phyloP scores from a whole-genome alignment of 2,888 invertebrate genomes.

The Epicampocera succincta region DNA sequence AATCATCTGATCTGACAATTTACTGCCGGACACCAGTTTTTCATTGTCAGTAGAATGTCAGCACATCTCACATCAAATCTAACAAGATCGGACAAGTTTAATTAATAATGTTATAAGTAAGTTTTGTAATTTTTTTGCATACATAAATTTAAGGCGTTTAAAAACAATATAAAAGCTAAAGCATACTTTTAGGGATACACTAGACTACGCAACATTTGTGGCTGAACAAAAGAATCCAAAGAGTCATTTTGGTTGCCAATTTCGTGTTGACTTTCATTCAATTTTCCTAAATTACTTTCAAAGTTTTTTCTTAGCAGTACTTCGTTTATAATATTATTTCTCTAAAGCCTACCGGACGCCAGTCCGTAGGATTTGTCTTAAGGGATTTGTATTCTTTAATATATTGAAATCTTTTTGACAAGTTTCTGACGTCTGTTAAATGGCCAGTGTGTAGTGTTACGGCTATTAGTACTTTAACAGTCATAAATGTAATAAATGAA shows the following conservation, averaged over 20 bases:
- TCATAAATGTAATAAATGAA: background rate
- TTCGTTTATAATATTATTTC: too few species aligned
- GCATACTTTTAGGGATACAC: slow-evolving; percentile 38
- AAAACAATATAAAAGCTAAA: background rate
- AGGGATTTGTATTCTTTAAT: slow-evolving; percentile 47
- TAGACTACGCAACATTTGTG: too few species aligned
- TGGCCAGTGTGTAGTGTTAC: background rate
- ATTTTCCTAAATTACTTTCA: slow-evolving; percentile 33
- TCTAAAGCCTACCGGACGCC: too few species aligned
- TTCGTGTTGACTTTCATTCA: slow-evolving; percentile 42
- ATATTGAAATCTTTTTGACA: slow-evolving; percentile 6
- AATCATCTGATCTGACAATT: too few species aligned
- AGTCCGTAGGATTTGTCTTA: too few species aligned
- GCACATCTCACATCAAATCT: too few species aligned
- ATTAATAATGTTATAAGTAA: too few species aligned
- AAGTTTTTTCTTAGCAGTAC: too few species aligned
- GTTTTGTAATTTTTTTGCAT: too few species aligned
- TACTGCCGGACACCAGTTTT: too few species aligned
- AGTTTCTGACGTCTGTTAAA: slow-evolving; percentile 20
- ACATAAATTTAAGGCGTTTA: slow-evolving; percentile 44
- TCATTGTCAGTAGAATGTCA: too few species aligned
- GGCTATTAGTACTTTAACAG: background rate
- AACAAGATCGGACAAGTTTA: too few species aligned
- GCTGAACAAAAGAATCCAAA: background rate
- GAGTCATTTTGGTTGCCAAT: slow-evolving; percentile 2